Base-by-base conservation (phyloP, 2,797 vertebrate species). In the Morelia viridis region DNA sequence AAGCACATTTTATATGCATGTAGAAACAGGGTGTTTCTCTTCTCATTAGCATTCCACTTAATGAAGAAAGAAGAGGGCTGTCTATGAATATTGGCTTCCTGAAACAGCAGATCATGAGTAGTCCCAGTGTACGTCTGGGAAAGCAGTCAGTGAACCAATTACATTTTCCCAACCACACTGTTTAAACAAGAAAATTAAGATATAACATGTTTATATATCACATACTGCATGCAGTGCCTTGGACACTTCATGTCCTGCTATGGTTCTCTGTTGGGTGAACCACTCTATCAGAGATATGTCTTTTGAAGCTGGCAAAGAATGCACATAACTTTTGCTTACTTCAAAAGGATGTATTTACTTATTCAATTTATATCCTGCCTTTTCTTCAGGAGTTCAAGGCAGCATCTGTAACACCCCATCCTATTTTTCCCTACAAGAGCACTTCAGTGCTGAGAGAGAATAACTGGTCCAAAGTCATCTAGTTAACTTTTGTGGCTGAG, bases 1-100 rank as follows among this genome's bases (percentile, higher is more conserved):
- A 95, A 93, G 90, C 89, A 95, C 76, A 60, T 87, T 92, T 93
- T 90, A 94, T 7, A 85, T 60, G 41, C 0, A 64, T 13, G 41
- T 26, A 56, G 90, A 76, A 91, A 26, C 0, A 10, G 4, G 26
- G 24, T 50, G 31, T 83, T 94, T 91, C 65, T 93, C 41, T 94
- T 85, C 46, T 88, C 26, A 60, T 89, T 90, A 85, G 6, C 1
- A 83, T 60, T 91, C 92, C 46, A 46, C 88, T 93, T 92, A 88
- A 89, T 65, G 89, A 86, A 94, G 58, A 56, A 91, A 87, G 64
- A 94, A 85, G 28, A 13, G 1, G 24, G 53, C 83, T 94, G 50
- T 50, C 88, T 92, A 91, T 87, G 85, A 89, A 85, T 10, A 86
- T 24, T 91, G 41, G 15, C 91, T 50, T 91, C 91, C 87, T 86